Base-by-base conservation (phyloP, 2,888 invertebrate species). In the Stenoptilia bipunctidactyla region DNA sequence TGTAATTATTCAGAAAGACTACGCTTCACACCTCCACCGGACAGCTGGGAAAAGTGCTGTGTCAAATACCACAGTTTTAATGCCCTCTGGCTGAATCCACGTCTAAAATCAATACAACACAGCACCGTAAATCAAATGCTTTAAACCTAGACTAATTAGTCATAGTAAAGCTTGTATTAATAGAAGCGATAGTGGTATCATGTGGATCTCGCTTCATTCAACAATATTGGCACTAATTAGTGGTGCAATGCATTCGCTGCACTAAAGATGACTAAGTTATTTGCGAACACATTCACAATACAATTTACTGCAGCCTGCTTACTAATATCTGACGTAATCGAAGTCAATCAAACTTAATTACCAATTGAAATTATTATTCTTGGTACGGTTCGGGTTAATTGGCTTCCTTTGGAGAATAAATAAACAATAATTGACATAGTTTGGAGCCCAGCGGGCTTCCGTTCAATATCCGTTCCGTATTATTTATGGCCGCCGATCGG, bases 1-100 rank as follows among this genome's bases (percentile, higher is more conserved):
- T 52, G 64, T 73, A 76, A 80, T 79, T 80, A 79, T 80, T 77
- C 70, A 79, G 74, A 75, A 76, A 59, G 64, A 57, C 58, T 61
- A 38, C 30, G 30, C 39, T 15, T 13, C 40, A 13, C 36, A 25
- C 20, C 15, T 15, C 15, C 10, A 20, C 20, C 4, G 20, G 20
- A 20, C 20, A n/a, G n/a, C 36, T 34, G 5, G 35, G 27, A 37
- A 45, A 44, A 45, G 12, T 30, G 30, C 12, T n/a, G 30, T 8
- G 3, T 8, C 30, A 3, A 30, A 30, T 35, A 20, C 8, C 20
- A n/a, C n/a, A n/a, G n/a, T n/a, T n/a, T n/a, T n/a, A n/a, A n/a
- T n/a, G n/a, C n/a, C n/a, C n/a, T n/a, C n/a, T n/a, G n/a, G n/a
- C n/a, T n/a, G n/a, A n/a, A n/a, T n/a, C n/a, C n/a, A n/a, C n/a